Base-by-base conservation (phyloP, 2,113 vertebrate genomes). In the Melanocharis versteri region DNA sequence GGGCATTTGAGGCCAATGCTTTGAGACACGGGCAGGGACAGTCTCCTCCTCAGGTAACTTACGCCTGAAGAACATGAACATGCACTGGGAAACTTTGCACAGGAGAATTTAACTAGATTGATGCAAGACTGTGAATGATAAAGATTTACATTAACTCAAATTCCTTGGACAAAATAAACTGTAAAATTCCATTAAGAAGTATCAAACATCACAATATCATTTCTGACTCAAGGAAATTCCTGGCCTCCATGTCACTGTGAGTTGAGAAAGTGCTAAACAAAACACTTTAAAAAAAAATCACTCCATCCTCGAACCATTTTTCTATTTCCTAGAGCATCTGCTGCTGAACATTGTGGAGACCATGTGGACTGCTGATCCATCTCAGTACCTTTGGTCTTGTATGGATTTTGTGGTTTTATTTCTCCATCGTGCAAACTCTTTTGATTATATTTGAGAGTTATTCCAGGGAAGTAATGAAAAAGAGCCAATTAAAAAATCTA, bases 131-230 rank as follows among this genome's bases (percentile, higher is more conserved):
- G 10, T 5, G 11, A 40, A 61, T 7, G 17, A 57, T 18, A n/a
- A 39, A 68, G 4, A 35, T 22, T 45, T 35, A 56, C 6, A 31
- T 48, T 7, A 40, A 70, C 54, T 80, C 48, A 70, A 73, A 77
- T 30, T 64, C 16, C 33, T 75, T 42, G 27, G 15, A 56, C 13
- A 87, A 83, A 90, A 45, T 15, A 3, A 64, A 58, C 30, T 30
- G 28, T 9, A 42, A 2, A 71, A 71, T 12, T 37, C 40, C 8
- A 7, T 44, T 58, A 51, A 58, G 17, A 70, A 92, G 12, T 23
- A 54, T 13, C 19, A 64, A 86, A 30, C 11, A 77, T 6, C 21
- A 56, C 0, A 0, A 0, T 24, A 80, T 4, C 0, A 70, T 28
- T 76, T 44, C 20, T n/a, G 15, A 57, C 23, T 70, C 20, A 8